Evolutionary conservation across 92 coral and sea anemone genomes (phyloP).

Genomic region (Phenganax subtilis): DNA sequence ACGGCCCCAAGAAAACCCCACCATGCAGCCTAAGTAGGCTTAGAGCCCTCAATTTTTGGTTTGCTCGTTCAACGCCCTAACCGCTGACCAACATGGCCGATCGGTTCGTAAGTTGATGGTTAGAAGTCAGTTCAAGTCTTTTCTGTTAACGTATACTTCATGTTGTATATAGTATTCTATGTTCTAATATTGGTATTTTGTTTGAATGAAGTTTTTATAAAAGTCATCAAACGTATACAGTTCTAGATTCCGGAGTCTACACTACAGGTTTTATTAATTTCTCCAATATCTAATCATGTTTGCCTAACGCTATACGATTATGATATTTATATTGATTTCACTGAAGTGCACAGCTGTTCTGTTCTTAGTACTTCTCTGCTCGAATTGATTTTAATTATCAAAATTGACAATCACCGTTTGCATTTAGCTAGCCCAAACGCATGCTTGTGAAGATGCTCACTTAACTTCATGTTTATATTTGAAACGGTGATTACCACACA

Average conservation of each 20-base stretch:
- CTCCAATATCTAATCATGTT: not conserved
- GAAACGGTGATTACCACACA: not conserved
- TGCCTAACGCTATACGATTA: slow-evolving; percentile 13
- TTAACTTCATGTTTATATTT: slow-evolving; percentile 1
- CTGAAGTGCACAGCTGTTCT: slow-evolving; percentile 28
- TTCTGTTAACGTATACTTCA: too few species aligned
- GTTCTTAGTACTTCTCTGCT: slow-evolving; percentile 2
- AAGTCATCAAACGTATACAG: not conserved
- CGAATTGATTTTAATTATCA: slow-evolving; percentile 30
- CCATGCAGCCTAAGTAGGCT: too few species aligned
- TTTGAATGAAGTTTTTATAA: too few species aligned
- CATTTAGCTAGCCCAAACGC: slow-evolving; percentile 8
- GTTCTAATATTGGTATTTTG: too few species aligned
- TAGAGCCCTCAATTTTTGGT: too few species aligned
- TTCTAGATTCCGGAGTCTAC: not conserved
- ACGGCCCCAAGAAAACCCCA: too few species aligned
- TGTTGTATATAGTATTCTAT: too few species aligned
- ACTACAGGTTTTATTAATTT: not conserved
- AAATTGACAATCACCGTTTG: slow-evolving; percentile 6
- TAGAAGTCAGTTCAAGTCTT: too few species aligned
- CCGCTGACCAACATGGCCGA: too few species aligned
- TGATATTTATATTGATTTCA: slow-evolving; percentile 26
- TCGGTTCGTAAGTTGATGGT: too few species aligned
- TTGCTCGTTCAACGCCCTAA: too few species aligned
- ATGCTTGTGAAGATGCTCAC: not conserved